phyloP scores from a whole-genome alignment of 1,140 invertebrate species.

The Aphidius ervi region DNA sequence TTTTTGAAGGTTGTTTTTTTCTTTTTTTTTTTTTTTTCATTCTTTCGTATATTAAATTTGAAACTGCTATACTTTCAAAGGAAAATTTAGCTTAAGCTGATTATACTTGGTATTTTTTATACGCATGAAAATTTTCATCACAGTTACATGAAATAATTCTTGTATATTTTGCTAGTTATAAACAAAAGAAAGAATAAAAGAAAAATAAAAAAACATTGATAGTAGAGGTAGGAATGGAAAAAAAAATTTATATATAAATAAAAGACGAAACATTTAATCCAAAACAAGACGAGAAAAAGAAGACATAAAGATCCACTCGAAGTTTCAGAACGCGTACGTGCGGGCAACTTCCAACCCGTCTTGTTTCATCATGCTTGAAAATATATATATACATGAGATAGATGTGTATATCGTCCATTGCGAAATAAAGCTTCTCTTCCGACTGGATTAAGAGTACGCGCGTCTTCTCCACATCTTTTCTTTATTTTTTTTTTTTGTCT shows the following conservation, averaged over 20 bases:
- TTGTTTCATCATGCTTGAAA: constrained; percentile 4
- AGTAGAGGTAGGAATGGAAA: neutral
- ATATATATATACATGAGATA: neutral
- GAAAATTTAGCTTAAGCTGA: neutral
- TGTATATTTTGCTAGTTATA: no score
- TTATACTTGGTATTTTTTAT: neutral
- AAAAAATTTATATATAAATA: constrained; percentile 1
- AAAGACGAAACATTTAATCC: constrained; percentile 15
- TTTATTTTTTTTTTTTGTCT: constrained; percentile 20
- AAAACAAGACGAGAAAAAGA: neutral
- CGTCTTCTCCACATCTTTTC: constrained; percentile 20
- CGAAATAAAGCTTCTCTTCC: constrained; percentile 22
- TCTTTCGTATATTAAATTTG: no score
- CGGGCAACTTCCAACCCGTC: constrained; percentile 10
- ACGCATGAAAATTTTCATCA: constrained; percentile 12
- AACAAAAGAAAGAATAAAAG: no score
- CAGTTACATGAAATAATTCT: neutral
- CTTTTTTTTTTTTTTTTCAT: no score
- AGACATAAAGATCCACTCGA: constrained; percentile 17
- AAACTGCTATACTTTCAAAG: no score
- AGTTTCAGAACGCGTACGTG: constrained; percentile 17
- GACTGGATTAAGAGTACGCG: constrained; percentile 24
- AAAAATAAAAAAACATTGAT: neutral
- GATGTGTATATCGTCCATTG: neutral
- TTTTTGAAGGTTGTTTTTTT: no score